Percentiles rank a stretch among this genome's conserved stretches.
phyloP scores from a whole-genome alignment of 2,113 vertebrate species.

The Solea senegalensis region DNA sequence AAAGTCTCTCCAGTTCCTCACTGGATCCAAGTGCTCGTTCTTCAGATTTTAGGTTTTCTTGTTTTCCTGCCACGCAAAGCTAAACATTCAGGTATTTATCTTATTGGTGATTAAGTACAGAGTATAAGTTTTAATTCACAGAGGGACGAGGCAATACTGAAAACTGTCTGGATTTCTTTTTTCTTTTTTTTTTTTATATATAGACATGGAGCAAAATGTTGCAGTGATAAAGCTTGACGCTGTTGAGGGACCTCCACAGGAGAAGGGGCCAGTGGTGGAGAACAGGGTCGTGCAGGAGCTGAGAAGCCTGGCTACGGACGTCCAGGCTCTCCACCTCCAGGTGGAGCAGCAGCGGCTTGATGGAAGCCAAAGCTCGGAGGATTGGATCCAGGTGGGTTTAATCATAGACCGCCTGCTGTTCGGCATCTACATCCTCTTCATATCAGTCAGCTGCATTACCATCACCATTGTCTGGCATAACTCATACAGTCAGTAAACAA shows the following conservation, averaged over 20 bases:
- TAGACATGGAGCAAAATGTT: constrained; percentile 16
- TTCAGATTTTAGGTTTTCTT: constrained; percentile 55
- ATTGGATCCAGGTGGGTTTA: constrained; percentile 79
- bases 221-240: neutral
- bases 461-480: constrained; percentile 74
- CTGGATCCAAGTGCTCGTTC: constrained; percentile 66
- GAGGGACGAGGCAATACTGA: neutral
- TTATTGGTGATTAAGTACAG: neutral
- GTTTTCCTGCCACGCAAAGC: constrained; percentile 47
- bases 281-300: constrained; percentile 58
- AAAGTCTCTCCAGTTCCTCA: constrained; percentile 51
- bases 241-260: neutral
- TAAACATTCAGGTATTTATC: constrained; percentile 33
- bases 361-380: constrained; percentile 44
- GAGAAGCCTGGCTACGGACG: constrained; percentile 57
- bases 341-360: constrained; percentile 60
- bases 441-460: constrained; percentile 76
- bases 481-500: constrained; percentile 32
- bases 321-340: constrained; percentile 63
- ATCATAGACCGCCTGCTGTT: constrained; percentile 81
- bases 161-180: neutral
- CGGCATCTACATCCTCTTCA: constrained; percentile 75
- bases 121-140: neutral
- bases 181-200: neutral
- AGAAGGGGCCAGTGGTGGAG: neutral